Conservation (phyloP, 2,888 invertebrate species). For the Agrilus cyanescens region DNA sequence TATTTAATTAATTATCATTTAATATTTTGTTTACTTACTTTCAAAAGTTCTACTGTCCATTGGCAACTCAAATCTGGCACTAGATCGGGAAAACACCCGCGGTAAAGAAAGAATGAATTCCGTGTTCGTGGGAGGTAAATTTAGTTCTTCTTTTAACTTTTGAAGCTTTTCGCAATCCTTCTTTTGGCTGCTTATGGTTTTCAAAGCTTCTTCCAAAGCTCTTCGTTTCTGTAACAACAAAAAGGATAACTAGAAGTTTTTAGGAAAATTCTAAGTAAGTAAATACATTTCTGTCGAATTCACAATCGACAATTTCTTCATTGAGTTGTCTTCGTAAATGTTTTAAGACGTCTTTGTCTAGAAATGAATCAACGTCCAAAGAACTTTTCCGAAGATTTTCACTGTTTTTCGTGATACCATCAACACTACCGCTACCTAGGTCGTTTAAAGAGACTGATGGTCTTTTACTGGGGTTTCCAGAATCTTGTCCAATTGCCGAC, state of each 20-base stretch:
- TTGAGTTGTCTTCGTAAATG: slow-evolving; percentile 55
- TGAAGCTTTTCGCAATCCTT: slow-evolving; percentile 41
- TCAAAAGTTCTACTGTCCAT: slow-evolving; percentile 47
- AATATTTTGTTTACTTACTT: slow-evolving; percentile 30
- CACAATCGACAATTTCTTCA: slow-evolving; percentile 54
- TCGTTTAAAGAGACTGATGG: slow-evolving; percentile 47
- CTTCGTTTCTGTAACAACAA: slow-evolving; percentile 43
- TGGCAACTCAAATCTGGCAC: slow-evolving; percentile 64
- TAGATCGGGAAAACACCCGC: slow-evolving; percentile 61
- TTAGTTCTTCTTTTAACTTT: slow-evolving; percentile 38
- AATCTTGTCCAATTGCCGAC: slow-evolving; percentile 37
- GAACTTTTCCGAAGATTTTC: slow-evolving; percentile 9
- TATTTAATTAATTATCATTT: neutral
- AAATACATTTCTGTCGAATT: slow-evolving; percentile 53
- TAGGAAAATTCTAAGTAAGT: neutral
- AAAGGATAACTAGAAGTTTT: neutral
- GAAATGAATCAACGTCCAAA: slow-evolving; percentile 34
- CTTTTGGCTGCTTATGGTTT: slow-evolving; percentile 29
- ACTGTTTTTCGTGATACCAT: slow-evolving; percentile 3
- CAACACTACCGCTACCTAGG: slow-evolving; percentile 23
- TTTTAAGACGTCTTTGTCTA: slow-evolving; percentile 51
- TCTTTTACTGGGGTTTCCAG: slow-evolving; percentile 54
- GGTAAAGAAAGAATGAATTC: slow-evolving; percentile 56
- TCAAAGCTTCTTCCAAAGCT: slow-evolving; percentile 57
- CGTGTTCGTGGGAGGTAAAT: slow-evolving; percentile 39